A percentile compares a stretch with the other conserved stretches of the same genome.
phyloP scores from a whole-genome alignment of 2,113 vertebrate species.

The Barbus barbus region DNA sequence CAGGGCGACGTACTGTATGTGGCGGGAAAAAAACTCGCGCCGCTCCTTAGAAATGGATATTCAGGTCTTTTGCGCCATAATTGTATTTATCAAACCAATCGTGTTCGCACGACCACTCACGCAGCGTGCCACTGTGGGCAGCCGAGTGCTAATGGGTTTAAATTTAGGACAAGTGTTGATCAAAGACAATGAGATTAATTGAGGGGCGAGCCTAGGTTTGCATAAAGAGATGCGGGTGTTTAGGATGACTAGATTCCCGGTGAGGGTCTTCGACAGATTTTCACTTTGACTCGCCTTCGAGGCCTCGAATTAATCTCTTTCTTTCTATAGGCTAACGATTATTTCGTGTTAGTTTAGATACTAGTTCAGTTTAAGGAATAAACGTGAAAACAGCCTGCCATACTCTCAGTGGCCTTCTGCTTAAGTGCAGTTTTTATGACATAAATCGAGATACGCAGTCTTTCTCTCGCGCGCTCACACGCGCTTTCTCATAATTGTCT shows the following conservation, averaged over 20 bases:
- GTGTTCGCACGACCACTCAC: constrained; percentile 58
- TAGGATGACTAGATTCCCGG: constrained; percentile 1
- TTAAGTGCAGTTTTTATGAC: constrained; percentile 63
- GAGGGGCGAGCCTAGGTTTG: constrained; percentile 13
- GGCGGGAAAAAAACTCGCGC: constrained; percentile 67
- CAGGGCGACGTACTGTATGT: constrained; percentile 76
- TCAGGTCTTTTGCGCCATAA: constrained; percentile 71
- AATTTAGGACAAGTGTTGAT: constrained; percentile 54
- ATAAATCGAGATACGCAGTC: constrained; percentile 44
- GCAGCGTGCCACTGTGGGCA: constrained; percentile 43
- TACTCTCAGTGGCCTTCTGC: constrained; percentile 46
- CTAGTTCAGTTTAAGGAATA: neutral
- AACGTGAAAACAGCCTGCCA: neutral
- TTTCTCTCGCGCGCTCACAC: neutral
- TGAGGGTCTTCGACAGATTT: neutral
- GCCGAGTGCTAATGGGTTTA: constrained; percentile 52
- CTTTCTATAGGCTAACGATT: neutral
- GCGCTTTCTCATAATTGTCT: neutral
- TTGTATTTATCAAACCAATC: constrained; percentile 64
- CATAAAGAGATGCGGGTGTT: constrained; percentile 50
- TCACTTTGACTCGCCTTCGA: neutral
- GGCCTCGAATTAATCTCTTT: constrained; percentile 15
- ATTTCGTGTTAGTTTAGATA: neutral
- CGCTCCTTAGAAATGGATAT: constrained; percentile 78
- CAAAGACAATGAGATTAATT: constrained; percentile 48